Percentiles rank a stretch among this genome's conserved stretches.
These are phyloP conservation scores for Eidolon dupreanum DNA, from an alignment of 2,797 vertebrate genomes.

Conservation along the genomic window DNA sequence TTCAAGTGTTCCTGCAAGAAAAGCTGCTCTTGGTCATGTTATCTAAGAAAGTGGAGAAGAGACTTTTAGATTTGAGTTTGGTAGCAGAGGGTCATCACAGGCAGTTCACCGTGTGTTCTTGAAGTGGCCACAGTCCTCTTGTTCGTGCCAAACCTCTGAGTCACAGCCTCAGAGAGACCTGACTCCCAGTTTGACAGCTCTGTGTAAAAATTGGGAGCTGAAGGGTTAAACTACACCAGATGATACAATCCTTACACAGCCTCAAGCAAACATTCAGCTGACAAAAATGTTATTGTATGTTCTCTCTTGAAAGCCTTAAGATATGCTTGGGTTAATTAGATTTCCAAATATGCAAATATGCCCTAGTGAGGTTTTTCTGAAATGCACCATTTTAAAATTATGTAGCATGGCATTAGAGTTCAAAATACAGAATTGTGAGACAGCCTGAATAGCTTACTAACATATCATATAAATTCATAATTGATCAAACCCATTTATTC, in stretches of 20 bases:
- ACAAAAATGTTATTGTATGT: slow-evolving; percentile 78
- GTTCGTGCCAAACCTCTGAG: neutral
- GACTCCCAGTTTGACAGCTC: neutral
- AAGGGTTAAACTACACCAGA: slow-evolving; percentile 59
- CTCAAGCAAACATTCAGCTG: slow-evolving; percentile 71
- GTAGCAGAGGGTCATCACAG: neutral
- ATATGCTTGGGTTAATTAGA: slow-evolving; percentile 79
- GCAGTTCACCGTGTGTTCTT: neutral
- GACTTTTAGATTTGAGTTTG: neutral
- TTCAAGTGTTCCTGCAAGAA: neutral
- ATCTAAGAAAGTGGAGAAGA: neutral
- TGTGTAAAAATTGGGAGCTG: neutral
- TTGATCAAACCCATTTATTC: slow-evolving; percentile 80
- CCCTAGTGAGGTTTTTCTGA: slow-evolving; percentile 73
- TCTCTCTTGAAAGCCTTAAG: slow-evolving; percentile 73
- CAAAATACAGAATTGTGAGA: slow-evolving; percentile 72
- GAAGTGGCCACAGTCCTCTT: neutral
- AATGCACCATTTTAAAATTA: slow-evolving; percentile 72
- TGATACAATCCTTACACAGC: slow-evolving; percentile 66
- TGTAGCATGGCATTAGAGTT: slow-evolving; percentile 67
- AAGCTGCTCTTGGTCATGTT: neutral
- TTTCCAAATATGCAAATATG: slow-evolving; percentile 80
- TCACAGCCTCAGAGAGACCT: neutral
- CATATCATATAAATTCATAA: slow-evolving; percentile 79
- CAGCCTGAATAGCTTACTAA: slow-evolving; percentile 72